These are phyloP conservation scores for Macropus fuliginosus DNA, from an alignment of 2,797 vertebrate genomes.

Conservation along the genomic window DNA sequence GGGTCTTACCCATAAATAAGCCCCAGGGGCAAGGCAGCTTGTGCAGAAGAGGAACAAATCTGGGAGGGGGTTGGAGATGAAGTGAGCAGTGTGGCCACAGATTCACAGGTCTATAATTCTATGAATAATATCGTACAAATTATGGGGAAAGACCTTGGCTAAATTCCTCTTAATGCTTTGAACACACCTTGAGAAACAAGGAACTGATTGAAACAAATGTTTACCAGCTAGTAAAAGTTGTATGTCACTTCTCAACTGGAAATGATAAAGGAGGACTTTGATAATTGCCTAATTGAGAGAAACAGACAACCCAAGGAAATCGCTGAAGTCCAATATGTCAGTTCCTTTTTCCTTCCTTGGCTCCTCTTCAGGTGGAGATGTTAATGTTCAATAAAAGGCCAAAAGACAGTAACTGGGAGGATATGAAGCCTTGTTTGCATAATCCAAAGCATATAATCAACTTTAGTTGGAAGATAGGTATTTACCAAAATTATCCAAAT, in stretches of 20 bases:
- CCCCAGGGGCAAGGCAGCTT: not conserved
- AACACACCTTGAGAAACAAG: not conserved
- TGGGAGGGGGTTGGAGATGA: not conserved
- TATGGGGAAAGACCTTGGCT: not conserved
- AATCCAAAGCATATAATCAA: constrained; percentile 14
- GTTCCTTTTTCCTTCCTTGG: not conserved
- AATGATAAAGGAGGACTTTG: not conserved
- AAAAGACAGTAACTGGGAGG: not conserved
- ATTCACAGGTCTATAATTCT: not conserved
- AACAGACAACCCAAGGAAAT: not conserved
- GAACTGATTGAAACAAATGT: not conserved
- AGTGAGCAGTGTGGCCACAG: not conserved
- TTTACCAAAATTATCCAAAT: constrained; percentile 51
- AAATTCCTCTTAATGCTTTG: not conserved
- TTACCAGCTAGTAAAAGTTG: not conserved
- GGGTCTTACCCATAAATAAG: not conserved
- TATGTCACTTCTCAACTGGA: not conserved
- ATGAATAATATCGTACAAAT: not conserved
- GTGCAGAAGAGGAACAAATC: not conserved
- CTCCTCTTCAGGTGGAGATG: not conserved
- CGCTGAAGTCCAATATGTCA: not conserved
- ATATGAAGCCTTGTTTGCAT: not conserved
- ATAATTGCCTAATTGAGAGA: not conserved
- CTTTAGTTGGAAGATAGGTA: not conserved
- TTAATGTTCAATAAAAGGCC: constrained; percentile 17